Conservation (phyloP, 2,797 vertebrate species). For the Carduelis carduelis region DNA sequence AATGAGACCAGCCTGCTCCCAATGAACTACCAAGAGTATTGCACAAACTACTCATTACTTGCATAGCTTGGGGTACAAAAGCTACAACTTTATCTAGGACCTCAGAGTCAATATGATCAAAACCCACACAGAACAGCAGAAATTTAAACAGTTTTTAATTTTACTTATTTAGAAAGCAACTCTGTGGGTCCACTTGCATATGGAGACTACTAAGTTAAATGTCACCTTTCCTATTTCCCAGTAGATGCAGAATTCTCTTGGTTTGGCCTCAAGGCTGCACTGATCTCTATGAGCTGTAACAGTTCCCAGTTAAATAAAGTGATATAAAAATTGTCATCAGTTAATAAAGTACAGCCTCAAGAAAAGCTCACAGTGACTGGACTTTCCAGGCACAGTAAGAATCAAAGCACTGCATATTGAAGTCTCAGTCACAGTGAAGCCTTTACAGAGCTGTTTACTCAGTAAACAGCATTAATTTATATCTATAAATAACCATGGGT, state of each 20-base stretch:
- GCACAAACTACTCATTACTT: background rate
- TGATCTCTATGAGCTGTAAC: background rate
- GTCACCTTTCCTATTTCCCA: background rate
- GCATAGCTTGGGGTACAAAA: background rate
- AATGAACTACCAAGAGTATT: background rate
- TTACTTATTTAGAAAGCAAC: background rate
- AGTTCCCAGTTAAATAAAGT: background rate
- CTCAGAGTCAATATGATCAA: background rate
- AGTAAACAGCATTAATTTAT: background rate
- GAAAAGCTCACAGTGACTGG: background rate
- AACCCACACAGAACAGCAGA: accelerated
- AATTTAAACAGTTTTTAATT: background rate
- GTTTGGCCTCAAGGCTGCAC: background rate
- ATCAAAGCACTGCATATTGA: background rate
- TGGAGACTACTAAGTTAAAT: background rate
- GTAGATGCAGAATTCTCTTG: background rate
- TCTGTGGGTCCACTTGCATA: background rate
- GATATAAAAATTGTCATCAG: background rate
- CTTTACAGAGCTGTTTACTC: background rate
- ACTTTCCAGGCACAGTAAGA: background rate
- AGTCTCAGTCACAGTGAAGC: background rate
- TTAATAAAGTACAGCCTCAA: background rate
- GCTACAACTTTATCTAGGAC: background rate
- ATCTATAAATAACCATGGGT: background rate
- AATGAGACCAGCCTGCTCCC: background rate